Base-by-base conservation (phyloP, 2,113 vertebrate genomes). In the Limanda limanda region DNA sequence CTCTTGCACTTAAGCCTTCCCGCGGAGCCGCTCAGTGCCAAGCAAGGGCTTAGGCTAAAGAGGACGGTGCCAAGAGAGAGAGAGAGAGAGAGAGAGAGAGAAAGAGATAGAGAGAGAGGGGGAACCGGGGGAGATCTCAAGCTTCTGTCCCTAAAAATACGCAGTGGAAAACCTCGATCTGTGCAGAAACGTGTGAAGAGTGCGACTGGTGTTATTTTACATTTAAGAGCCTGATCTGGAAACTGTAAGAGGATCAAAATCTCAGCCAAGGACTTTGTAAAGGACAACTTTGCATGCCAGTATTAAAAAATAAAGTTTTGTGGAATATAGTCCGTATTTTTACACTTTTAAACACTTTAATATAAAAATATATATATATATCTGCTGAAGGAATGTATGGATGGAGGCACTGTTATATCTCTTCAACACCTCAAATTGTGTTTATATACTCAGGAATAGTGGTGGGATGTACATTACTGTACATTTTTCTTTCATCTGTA, bases 61-160 rank as follows among this genome's bases (percentile, higher is more conserved):
- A 70, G 47, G 78, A 68, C 56, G 68, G 56, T 47, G 74, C 85
- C 85, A 81, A 73, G 64, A 69, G 63, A 45, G 59, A 72, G 64
- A 45, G 62, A 24, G 54, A 3, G n/a, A 13, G 54, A 23, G 54
- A 12, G 27, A 12, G n/a, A 56, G 54, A 12, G 54, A 71, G 64
- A 69, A 63, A 45, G 63, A 72, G 60, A 35, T 58, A 21, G 52
- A 8, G 20, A 55, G 52, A n/a, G 52, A 52, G 52, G 68, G 64
- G 64, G 66, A 45, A 27, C 25, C 25, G 27, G 5, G 27, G 68
- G 52, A 70, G 57, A 76, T 81, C 81, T 81, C 27, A 55, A 86
- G 79, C 81, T 86, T 81, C 79, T 91, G 84, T 82, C 71, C 71
- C 45, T 52, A 47, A 77, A 85, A 82, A 77, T 72, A 79, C 70